Conservation (phyloP, 2,113 vertebrate genomes). For the Canis aureus region DNA sequence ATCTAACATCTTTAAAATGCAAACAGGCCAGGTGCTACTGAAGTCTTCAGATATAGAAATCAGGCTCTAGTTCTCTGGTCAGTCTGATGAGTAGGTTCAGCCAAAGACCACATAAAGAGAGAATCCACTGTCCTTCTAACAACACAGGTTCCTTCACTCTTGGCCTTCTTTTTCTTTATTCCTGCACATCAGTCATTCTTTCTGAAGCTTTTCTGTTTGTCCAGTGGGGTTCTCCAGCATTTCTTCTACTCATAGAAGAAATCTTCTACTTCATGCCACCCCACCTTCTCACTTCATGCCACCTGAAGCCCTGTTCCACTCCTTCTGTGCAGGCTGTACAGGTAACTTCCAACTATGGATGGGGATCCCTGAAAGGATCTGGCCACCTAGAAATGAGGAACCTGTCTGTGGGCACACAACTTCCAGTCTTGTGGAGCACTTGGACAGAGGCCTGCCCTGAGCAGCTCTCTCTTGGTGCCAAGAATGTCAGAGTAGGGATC, state of each 20-base stretch:
- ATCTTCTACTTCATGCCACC: no score
- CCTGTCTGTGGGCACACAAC: background rate
- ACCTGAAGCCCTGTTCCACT: background rate
- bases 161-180: background rate
- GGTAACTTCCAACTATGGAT: background rate
- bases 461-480: background rate
- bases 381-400: background rate
- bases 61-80: background rate
- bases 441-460: no score
- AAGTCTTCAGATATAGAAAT: background rate
- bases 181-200: background rate
- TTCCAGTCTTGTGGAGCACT: no score
- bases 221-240: background rate
- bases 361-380: background rate
- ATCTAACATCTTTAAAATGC: background rate
- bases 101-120: background rate
- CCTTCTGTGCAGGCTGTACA: background rate
- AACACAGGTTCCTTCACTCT: background rate
- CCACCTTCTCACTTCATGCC: fast-evolving
- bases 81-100: background rate
- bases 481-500: background rate
- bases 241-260: background rate
- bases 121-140: fast-evolving
- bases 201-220: background rate
- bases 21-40: background rate